A percentile compares a stretch with the other conserved stretches of the same genome.
phyloP scores from a whole-genome alignment of 2,113 vertebrate genomes.

The Limnothrissa miodon region DNA sequence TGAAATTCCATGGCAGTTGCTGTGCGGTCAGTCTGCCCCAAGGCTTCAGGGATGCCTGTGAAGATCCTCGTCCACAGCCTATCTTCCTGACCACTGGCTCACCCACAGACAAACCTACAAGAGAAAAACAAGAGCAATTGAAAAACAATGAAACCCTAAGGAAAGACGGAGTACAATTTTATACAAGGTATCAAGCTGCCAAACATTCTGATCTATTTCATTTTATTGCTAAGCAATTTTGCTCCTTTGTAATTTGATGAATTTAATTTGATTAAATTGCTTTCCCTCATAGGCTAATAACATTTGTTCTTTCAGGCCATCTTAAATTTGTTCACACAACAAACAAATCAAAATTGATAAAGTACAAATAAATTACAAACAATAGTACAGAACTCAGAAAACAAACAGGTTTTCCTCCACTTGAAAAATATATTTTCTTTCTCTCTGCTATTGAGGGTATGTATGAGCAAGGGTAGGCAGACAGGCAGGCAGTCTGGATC shows the following conservation, averaged over 20 bases:
- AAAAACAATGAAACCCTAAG: background rate
- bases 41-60: slow-evolving; percentile 9
- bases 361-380: background rate
- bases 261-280: background rate
- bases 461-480: background rate
- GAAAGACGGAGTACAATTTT: background rate
- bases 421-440: background rate
- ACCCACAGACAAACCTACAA: slow-evolving; percentile 37
- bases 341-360: background rate
- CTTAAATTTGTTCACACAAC: background rate
- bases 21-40: slow-evolving; percentile 28
- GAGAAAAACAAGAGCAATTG: background rate
- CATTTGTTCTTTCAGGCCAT: background rate
- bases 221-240: background rate
- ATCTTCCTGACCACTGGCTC: slow-evolving; percentile 34
- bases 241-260: background rate
- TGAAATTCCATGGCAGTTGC: slow-evolving; percentile 27
- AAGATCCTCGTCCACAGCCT: slow-evolving; percentile 5
- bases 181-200: background rate
- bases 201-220: background rate
- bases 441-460: background rate
- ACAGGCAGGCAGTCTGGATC: background rate
- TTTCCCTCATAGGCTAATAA: background rate
- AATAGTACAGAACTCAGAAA: background rate
- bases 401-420: background rate